These are phyloP conservation scores for Machimus atricapillus DNA, from an alignment of 2,888 invertebrate species.

Conservation along the genomic window DNA sequence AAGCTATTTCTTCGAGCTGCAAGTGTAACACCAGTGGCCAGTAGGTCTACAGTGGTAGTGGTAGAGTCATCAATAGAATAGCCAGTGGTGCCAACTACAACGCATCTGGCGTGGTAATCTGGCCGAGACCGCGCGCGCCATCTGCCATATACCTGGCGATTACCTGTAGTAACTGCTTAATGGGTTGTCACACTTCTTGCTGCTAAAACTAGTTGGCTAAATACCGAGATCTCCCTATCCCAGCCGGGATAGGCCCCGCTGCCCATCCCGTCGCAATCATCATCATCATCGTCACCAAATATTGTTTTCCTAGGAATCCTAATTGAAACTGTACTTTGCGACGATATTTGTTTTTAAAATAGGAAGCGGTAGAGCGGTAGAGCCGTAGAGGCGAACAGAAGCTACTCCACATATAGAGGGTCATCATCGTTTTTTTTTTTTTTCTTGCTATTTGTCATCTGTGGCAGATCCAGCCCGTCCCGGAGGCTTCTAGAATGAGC, in stretches of 20 bases:
- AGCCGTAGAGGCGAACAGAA: slow-evolving; percentile 10
- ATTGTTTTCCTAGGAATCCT: slow-evolving; percentile 46
- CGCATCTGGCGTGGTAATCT: not conserved
- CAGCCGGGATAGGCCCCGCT: not conserved
- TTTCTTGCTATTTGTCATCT: slow-evolving; percentile 32
- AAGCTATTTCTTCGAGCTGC: too few species aligned
- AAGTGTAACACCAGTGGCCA: too few species aligned
- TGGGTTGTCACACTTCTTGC: slow-evolving; percentile 43
- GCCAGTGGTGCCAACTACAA: not conserved
- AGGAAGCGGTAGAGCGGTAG: slow-evolving; percentile 12
- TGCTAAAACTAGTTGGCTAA: slow-evolving; percentile 3
- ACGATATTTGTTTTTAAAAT: slow-evolving; percentile 44
- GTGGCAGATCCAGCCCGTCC: not conserved
- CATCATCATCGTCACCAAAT: slow-evolving; percentile 16
- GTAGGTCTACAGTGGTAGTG: too few species aligned
- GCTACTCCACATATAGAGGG: slow-evolving; percentile 45
- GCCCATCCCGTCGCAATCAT: not conserved
- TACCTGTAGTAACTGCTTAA: slow-evolving; percentile 41
- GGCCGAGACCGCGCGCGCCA: not conserved
- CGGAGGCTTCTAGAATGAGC: not conserved
- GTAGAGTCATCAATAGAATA: too few species aligned
- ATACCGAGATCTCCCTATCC: slow-evolving; percentile 16
- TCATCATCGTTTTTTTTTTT: slow-evolving; percentile 34
- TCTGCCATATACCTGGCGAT: slow-evolving; percentile 13
- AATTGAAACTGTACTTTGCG: slow-evolving; percentile 46